Evolutionary conservation across 2,888 invertebrate genomes (phyloP).

Genomic region (Choreutis nemorana): DNA sequence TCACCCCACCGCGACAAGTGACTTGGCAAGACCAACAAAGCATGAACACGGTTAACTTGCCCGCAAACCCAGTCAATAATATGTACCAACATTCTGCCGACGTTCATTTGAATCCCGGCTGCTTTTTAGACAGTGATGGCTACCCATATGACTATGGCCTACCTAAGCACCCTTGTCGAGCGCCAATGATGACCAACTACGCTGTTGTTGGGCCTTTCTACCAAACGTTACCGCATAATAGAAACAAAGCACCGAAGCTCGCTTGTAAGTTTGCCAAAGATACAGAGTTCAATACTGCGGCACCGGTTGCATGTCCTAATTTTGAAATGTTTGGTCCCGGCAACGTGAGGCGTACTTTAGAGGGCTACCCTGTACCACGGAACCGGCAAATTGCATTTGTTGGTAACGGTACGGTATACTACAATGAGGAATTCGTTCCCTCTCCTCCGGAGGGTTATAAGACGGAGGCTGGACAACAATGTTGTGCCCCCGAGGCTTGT

Average conservation of each 20-base stretch:
- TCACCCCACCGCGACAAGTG: conserved; percentile 56
- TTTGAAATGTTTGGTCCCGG: conserved; percentile 51
- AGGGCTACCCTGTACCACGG: conserved; percentile 76
- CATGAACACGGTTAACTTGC: conserved; percentile 49
- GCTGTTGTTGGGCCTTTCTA: conserved; percentile 67
- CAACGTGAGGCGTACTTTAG: conserved; percentile 78
- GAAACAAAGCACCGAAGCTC: conserved; percentile 65
- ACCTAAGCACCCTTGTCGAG: conserved; percentile 68
- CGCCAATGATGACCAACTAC: conserved; percentile 52
- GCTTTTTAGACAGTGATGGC: conserved; percentile 80
- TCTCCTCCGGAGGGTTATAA: conserved; percentile 78
- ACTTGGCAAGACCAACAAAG: conserved; percentile 64
- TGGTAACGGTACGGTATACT: conserved; percentile 53
- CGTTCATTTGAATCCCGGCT: conserved; percentile 78
- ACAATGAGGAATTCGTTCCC: conserved; percentile 68
- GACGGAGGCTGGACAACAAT: conserved; percentile 60
- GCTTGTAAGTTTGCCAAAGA: conserved; percentile 59
- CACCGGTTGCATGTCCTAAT: conserved; percentile 42
- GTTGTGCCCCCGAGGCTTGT: conserved; percentile 52
- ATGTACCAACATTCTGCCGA: conserved; percentile 75
- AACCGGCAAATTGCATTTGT: conserved; percentile 58
- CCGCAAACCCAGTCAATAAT: conserved; percentile 52
- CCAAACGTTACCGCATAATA: conserved; percentile 80
- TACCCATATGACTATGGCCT: conserved; percentile 81
- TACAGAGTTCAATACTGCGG: conserved; percentile 49